Base-by-base conservation (phyloP, 2,113 vertebrate species). In the Gadus macrocephalus region DNA sequence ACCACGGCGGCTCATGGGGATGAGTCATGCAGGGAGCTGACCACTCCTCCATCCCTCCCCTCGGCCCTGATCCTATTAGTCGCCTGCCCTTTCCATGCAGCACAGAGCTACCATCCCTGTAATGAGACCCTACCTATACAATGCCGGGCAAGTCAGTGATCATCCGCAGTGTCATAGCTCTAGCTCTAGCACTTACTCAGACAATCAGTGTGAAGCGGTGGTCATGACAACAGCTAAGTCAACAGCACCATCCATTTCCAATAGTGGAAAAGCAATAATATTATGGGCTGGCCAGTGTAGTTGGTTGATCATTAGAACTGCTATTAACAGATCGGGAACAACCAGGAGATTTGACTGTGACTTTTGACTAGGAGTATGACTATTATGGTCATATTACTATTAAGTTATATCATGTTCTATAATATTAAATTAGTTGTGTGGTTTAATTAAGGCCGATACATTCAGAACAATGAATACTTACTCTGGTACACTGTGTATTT, bases 401-500 rank as follows among this genome's bases (percentile, higher is more conserved):
- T 49, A 49, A 9, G 42, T 49, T 9, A 49, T 49, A 9, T 11
- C 42, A 49, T 49, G 42, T 9, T 49, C 42, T 49, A 9, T 2
- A 49, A 49, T 49, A 35, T 35, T 35, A 35, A 4, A 35, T 7
- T 14, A 7, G 8, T 49, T 49, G 5, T 49, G 42, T 49, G 42
- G 42, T 49, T 49, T 49, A 9, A 49, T 49, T 12, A 11, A 49
- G 42, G 42, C 5, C 42, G 11, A 49, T 31, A 19, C 17, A 38
- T 38, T 38, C 28, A 64, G 25, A 65, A 42, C 15, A 42, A 42
- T 65, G 63, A 15, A 2, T 76, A 93, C 95, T 95, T 89, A 98
- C 96, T 93, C 92, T 0, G 91, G 87, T 59, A 91, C 65, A 72
- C 86, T 90, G 83, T 94, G 93, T 72, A 95, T 93, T 70, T 92